Evolutionary conservation across 1,140 invertebrate species (phyloP), one percentile per base, ranked within the genome.

Genomic region (Pararge aegeria): DNA sequence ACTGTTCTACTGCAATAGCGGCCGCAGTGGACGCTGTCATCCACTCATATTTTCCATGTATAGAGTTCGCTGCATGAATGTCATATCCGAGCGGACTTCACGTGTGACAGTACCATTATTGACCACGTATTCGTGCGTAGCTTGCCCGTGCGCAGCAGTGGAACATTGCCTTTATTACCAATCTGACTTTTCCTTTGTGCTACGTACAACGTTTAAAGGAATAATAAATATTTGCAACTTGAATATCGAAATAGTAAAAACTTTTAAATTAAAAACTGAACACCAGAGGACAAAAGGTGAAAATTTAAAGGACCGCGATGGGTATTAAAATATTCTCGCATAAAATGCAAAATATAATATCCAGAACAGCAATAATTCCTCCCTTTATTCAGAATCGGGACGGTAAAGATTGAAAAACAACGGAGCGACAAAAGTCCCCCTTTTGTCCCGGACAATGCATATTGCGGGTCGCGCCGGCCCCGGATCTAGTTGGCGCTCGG

Each of bases 381-480:
- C 20, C 50, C n/a, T 52, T 50, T 50, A 50, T 50, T 50, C 48
- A 50, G 48, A 27, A 42, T 42, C 44, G 18, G 44, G 44, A 37
- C 16, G 50, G 21, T 52, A 52, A 52, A 52, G 30, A 34, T 52
- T 52, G 27, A 52, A 52, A 52, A 52, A 52, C 50, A 52, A 52
- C 50, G 29, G 30, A 52, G 50, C 50, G 50, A 52, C 27, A 52
- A 52, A 52, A 37, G 18, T 21, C 20, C 44, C 2, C 50, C 12
- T 21, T n/a, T 52, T 52, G 30, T 52, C 50, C 27, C 16, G 50
- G 50, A 52, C 50, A 52, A 52, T 52, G 50, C 50, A 52, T 52
- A 52, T 52, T 52, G 50, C 9, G 27, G 16, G 24, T 2, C 16
- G 4, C 15, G n/a, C 7, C 29, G 29, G 15, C 0, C 15, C 19